Evolutionary conservation across 2,113 vertebrate genomes (phyloP), one percentile per base, ranked within the genome.

Genomic region (Barnardius zonarius): DNA sequence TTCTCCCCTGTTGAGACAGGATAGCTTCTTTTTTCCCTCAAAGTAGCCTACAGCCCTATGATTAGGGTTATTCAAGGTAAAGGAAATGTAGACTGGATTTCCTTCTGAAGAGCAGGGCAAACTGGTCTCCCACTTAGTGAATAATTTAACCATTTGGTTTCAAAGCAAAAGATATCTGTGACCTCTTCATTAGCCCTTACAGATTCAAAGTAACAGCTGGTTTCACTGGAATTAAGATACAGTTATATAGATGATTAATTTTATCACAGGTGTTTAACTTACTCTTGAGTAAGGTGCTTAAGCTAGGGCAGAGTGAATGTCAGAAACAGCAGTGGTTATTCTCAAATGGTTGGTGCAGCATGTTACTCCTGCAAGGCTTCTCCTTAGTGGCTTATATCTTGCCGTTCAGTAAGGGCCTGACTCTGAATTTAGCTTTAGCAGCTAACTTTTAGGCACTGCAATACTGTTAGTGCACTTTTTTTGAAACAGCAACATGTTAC

Each of bases 291-390:
- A 8, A 54, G 17, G 30, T 43, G 19, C 10, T 61, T 44, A 24
- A 87, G 7, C 11, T 28, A 52, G 28, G 25, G 11, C 2, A 3
- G 22, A 41, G 30, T 30, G 48, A 77, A 52, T 64, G 39, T 57
- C 27, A 17, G 59, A 68, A 88, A 35, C 1, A 7, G 31, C 0
- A 0, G 5, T 51, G 20, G 15, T 72, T 92, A 10, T 66, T 64
- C 27, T 33, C 31, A 35, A 63, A 35, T 14, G 9, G 9, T 12
- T 39, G 7, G 22, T 14, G 12, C 22, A 74, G 44, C 1, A 0
- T 25, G 37, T 52, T 55, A 19, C 13, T 67, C 5, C 28, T 64
- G 24, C 8, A 13, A 59, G 19, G 24, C 37, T 48, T 67, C 28
- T 24, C 5, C 17, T 33, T 39, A 33, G 27, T 37, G 7, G 17